These are phyloP conservation scores for Acanthopleura granulata DNA, from an alignment of 2,888 invertebrate genomes.

Conservation along the genomic window DNA sequence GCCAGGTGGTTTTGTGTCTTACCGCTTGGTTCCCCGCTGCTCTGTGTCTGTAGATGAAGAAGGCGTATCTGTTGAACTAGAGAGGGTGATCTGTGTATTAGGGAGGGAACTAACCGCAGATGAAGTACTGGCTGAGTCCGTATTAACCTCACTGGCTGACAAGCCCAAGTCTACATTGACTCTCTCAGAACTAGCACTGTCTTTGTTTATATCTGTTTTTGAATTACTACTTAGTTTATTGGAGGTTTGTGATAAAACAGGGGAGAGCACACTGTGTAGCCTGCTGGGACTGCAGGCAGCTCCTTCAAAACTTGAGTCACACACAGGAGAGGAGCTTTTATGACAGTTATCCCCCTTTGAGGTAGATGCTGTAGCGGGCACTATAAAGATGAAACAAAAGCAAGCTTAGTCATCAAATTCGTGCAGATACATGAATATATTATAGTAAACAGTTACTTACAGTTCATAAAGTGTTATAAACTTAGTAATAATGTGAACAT, in stretches of 20 bases:
- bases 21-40: slow-evolving; percentile 7
- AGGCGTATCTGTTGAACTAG: background rate
- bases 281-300: background rate
- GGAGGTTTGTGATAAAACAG: background rate
- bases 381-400: background rate
- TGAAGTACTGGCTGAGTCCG: background rate
- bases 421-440: too few relatives aligned
- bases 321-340: background rate
- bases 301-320: background rate
- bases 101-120: background rate
- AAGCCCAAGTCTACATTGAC: background rate
- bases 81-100: background rate
- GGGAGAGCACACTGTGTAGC: background rate
- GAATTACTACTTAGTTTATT: slow-evolving; percentile 2
- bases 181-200: slow-evolving; percentile 8
- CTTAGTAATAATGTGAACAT: too few relatives aligned
- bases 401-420: background rate
- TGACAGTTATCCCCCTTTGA: slow-evolving; percentile 12
- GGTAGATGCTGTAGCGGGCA: slow-evolving; percentile 9
- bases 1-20: background rate
- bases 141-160: background rate
- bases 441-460: too few relatives aligned
- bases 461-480: too few relatives aligned
- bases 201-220: background rate
- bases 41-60: background rate